Percentiles rank a stretch among this genome's conserved stretches.
Conservation (phyloP, 2,888 invertebrate genomes). For the Syrista parreyssii region DNA sequence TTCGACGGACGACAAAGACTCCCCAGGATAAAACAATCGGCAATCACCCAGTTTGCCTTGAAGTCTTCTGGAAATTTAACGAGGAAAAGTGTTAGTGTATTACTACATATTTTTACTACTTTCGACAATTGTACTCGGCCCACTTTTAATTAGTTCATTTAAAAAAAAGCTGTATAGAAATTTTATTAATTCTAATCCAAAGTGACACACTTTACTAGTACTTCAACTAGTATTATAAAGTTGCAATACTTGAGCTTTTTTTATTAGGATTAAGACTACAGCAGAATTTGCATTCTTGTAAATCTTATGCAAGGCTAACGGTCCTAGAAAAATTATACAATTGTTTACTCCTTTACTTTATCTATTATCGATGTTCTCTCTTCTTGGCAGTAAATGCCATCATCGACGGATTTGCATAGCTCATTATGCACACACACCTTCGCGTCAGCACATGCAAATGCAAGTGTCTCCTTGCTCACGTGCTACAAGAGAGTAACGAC, state of each 20-base stretch:
- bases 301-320: neutral
- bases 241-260: neutral
- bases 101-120: neutral
- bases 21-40: neutral
- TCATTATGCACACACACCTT: conserved; percentile 13
- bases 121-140: neutral
- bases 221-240: neutral
- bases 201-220: neutral
- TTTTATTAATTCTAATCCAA: neutral
- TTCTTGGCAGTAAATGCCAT: conserved; percentile 13
- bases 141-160: neutral
- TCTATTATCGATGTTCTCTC: neutral
- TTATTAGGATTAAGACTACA: neutral
- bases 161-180: neutral
- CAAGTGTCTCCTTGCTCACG: neutral
- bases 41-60: neutral
- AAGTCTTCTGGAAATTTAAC: neutral
- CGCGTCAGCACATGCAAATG: neutral
- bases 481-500: conserved; percentile 5
- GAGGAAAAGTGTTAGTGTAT: neutral
- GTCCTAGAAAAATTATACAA: neutral
- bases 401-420: conserved; percentile 16
- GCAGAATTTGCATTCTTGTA: neutral
- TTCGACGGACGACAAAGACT: neutral
- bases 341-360: neutral